A percentile compares a stretch with the other conserved stretches of the same genome.
Evolutionary conservation across 1,140 invertebrate genomes (phyloP).

Genomic region (Ctenoplectra terminalis): DNA sequence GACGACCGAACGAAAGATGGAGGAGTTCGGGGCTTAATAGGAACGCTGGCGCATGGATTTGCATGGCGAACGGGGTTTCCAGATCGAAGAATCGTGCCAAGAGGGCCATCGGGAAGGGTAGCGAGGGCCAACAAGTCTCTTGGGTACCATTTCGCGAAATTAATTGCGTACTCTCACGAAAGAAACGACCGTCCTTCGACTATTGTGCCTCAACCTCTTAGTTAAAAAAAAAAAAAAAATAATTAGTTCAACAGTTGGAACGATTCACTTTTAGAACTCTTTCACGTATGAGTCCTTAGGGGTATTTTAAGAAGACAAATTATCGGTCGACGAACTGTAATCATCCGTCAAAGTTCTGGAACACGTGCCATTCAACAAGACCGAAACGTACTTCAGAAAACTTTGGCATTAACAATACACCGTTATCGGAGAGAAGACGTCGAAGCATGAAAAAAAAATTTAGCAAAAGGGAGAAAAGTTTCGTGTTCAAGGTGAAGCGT

Average conservation of each 20-base stretch:
- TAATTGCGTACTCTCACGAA: constrained; percentile 70
- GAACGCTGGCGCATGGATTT: constrained; percentile 68
- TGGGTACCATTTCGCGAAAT: constrained; percentile 72
- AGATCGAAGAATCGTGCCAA: constrained; percentile 56
- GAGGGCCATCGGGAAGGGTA: constrained; percentile 44
- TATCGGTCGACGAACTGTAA: neutral
- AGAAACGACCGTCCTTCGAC: constrained; percentile 60
- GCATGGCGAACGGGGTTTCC: constrained; percentile 70
- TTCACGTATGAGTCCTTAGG: constrained; percentile 26
- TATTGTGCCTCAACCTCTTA: constrained; percentile 43
- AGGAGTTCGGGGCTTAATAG: constrained; percentile 67
- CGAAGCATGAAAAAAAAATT: neutral
- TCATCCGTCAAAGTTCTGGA: constrained; percentile 1
- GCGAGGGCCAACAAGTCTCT: constrained; percentile 52
- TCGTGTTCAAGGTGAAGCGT: neutral
- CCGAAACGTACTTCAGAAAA: constrained; percentile 17
- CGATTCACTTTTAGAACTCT: neutral
- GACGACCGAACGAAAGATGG: neutral
- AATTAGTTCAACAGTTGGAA: constrained; percentile 56
- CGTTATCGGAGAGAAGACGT: neutral
- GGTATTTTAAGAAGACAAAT: neutral
- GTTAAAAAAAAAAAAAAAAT: constrained; percentile 66
- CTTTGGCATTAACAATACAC: constrained; percentile 11
- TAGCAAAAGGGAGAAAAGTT: neutral
- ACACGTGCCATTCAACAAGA: constrained; percentile 21